Conservation (phyloP, 2,888 invertebrate species). For the Parnassius apollo region DNA sequence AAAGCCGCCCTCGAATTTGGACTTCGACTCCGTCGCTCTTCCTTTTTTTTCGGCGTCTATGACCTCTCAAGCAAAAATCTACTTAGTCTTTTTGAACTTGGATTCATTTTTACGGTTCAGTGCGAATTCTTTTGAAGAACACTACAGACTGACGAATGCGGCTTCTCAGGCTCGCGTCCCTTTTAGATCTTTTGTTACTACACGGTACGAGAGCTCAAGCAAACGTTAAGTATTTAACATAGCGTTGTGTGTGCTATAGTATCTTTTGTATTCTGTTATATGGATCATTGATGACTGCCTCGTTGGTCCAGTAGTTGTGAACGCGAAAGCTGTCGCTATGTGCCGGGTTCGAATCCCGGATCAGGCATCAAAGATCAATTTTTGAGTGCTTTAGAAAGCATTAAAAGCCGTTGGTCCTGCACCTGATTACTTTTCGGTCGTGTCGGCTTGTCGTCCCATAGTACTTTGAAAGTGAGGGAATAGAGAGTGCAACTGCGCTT, state of each 20-base stretch:
- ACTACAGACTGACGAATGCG: slow-evolving; percentile 48
- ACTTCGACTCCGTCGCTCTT: slow-evolving; percentile 59
- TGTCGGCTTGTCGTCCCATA: no score
- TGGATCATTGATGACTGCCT: not conserved
- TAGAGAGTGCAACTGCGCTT: no score
- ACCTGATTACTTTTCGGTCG: no score
- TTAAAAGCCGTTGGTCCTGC: no score
- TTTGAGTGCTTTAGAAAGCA: no score
- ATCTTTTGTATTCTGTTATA: slow-evolving; percentile 22
- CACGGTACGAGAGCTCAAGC: slow-evolving; percentile 42
- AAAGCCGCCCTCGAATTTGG: slow-evolving; percentile 55
- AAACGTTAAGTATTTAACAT: slow-evolving; percentile 36
- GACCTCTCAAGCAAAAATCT: slow-evolving; percentile 34
- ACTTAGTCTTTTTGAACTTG: slow-evolving; percentile 34
- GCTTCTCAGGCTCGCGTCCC: slow-evolving; percentile 46
- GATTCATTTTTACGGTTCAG: slow-evolving; percentile 36
- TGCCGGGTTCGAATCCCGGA: no score
- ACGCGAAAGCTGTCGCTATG: no score
- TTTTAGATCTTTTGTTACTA: slow-evolving; percentile 56
- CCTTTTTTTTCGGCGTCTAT: slow-evolving; percentile 43
- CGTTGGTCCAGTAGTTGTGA: no score
- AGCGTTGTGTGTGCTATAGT: slow-evolving; percentile 28
- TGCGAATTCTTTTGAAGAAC: slow-evolving; percentile 44
- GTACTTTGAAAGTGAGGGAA: no score
- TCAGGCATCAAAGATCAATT: no score